These are phyloP conservation scores for Cancer borealis DNA, from an alignment of 2,888 invertebrate species.

Conservation along the genomic window DNA sequence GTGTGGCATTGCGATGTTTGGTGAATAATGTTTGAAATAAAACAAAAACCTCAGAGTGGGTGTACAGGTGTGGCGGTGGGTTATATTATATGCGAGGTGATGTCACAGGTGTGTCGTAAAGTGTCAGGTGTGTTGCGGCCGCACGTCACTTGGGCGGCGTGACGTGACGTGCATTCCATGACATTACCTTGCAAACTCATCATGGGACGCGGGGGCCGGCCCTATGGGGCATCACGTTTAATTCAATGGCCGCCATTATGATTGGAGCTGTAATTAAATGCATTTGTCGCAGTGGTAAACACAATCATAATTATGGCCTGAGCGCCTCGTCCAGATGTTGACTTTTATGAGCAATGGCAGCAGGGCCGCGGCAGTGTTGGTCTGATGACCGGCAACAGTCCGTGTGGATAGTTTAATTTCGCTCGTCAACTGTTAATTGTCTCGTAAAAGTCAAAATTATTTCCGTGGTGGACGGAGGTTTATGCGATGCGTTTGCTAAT, in stretches of 20 bases:
- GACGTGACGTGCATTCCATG: not conserved
- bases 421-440: conserved; percentile 29
- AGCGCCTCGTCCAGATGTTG: conserved; percentile 28
- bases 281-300: conserved; percentile 34
- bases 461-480: conserved; percentile 9
- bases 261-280: conserved; percentile 34
- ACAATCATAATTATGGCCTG: conserved; percentile 27
- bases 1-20: not conserved
- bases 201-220: not conserved
- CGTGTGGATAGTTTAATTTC: conserved; percentile 37
- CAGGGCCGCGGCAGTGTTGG: not conserved
- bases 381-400: not conserved
- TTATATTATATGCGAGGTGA: not conserved
- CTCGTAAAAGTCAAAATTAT: conserved; percentile 34
- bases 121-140: not conserved
- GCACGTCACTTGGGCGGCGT: not conserved
- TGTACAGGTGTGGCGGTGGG: not conserved
- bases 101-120: conserved; percentile 37
- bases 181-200: not conserved
- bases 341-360: conserved; percentile 8
- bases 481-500: not conserved
- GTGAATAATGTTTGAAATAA: not conserved
- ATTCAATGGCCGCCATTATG: conserved; percentile 23
- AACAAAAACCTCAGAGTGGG: not conserved
- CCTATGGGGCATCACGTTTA: not conserved